These are phyloP conservation scores for Corythornis leucogaster DNA, from an alignment of 2,797 vertebrate genomes.

Conservation along the genomic window DNA sequence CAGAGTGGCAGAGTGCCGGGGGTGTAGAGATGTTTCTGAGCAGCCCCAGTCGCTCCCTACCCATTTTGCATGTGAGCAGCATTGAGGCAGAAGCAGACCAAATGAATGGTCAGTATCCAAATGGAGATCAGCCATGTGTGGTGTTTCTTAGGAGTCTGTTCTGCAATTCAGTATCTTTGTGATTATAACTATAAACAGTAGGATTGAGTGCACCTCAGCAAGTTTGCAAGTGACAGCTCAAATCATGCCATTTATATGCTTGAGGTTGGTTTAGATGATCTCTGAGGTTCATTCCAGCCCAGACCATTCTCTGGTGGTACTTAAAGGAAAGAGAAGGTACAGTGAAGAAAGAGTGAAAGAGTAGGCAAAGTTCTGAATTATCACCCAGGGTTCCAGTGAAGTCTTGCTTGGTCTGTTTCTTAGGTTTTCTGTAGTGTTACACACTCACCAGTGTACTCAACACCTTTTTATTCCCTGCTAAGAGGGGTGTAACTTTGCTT, in stretches of 20 bases:
- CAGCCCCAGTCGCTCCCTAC: not conserved
- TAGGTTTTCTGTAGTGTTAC: not conserved
- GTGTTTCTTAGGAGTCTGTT: not conserved
- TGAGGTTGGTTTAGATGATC: too few relatives aligned
- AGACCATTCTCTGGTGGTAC: too few relatives aligned
- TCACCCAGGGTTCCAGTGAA: too few relatives aligned
- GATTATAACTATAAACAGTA: not conserved
- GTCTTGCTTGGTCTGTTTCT: not conserved
- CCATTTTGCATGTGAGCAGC: not conserved
- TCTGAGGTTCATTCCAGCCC: too few relatives aligned
- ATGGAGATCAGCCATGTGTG: not conserved
- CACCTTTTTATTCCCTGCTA: not conserved
- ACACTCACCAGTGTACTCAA: not conserved
- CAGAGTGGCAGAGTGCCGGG: not conserved
- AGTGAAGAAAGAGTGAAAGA: too few relatives aligned
- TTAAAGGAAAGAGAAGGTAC: too few relatives aligned
- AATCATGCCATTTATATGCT: rapidly evolving
- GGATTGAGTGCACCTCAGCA: not conserved
- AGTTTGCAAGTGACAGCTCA: not conserved
- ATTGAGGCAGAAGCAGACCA: not conserved
- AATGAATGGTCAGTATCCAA: not conserved
- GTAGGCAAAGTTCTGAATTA: too few relatives aligned
- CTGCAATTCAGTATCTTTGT: not conserved
- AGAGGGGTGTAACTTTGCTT: not conserved
- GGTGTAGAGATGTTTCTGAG: not conserved